These are phyloP conservation scores for Micrastur ruficollis DNA, from an alignment of 2,797 vertebrate genomes.

Conservation along the genomic window DNA sequence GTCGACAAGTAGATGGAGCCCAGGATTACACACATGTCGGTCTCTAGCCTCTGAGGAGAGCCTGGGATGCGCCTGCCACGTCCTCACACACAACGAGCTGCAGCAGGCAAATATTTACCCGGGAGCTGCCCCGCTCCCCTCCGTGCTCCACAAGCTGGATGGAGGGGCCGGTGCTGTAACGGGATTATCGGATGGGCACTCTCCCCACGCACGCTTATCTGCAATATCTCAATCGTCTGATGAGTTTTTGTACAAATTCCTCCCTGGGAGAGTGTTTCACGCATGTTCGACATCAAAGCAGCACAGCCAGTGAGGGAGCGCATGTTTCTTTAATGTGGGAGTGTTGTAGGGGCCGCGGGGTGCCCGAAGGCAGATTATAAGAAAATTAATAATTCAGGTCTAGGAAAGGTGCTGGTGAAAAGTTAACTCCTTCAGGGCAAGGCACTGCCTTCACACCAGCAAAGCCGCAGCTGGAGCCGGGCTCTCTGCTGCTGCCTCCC, in stretches of 20 bases:
- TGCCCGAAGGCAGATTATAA: conserved; percentile 56
- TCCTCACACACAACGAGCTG: not conserved
- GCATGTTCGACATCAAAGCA: conserved; percentile 67
- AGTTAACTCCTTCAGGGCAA: conserved; percentile 10
- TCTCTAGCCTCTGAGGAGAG: not conserved
- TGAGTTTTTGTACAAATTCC: conserved; percentile 61
- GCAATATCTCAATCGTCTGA: not conserved
- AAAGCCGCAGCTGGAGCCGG: accelerated
- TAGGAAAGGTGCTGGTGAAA: not conserved
- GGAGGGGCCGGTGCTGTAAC: accelerated
- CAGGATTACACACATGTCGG: not conserved
- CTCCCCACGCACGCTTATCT: not conserved
- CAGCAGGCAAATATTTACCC: not conserved
- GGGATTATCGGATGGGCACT: not conserved
- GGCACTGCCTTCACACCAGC: accelerated
- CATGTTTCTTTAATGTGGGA: conserved; percentile 56
- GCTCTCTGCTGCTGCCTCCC: not conserved
- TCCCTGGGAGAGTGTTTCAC: conserved; percentile 49
- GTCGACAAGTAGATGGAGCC: not conserved
- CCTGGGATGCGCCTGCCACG: not conserved
- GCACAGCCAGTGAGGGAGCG: not conserved
- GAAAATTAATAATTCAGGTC: conserved; percentile 60
- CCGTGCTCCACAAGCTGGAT: not conserved
- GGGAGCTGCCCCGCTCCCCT: not conserved
- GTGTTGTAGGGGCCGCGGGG: conserved; percentile 25